These are phyloP conservation scores for Cottus gobio DNA, from an alignment of 2,113 vertebrate genomes.

Conservation along the genomic window DNA sequence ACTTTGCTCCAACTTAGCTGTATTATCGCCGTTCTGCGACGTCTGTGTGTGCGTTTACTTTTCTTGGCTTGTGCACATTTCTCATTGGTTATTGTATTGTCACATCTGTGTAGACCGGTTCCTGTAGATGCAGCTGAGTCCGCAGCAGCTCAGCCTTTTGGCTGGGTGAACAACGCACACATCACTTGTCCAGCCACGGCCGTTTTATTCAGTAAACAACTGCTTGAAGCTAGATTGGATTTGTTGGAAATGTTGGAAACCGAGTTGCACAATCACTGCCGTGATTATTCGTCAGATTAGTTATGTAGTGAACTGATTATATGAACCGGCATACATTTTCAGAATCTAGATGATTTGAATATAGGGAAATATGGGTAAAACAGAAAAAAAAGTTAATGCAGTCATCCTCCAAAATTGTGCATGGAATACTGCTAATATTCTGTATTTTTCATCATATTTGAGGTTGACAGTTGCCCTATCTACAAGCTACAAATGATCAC, in stretches of 20 bases:
- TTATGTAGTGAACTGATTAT: not conserved
- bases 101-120: not conserved
- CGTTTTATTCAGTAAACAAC: not conserved
- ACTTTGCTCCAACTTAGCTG: not conserved
- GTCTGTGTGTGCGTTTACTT: not conserved
- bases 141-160: constrained; percentile 17
- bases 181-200: not conserved
- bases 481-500: constrained; percentile 6
- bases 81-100: not conserved
- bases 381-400: not conserved
- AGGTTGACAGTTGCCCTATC: constrained; percentile 18
- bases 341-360: not conserved
- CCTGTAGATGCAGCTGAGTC: not conserved
- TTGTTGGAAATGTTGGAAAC: not conserved
- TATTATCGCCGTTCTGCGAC: not conserved
- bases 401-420: not conserved
- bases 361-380: not conserved
- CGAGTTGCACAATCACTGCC: not conserved
- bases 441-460: constrained; percentile 10
- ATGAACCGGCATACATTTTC: not conserved
- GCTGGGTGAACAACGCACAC: constrained; percentile 8
- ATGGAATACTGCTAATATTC: not conserved
- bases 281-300: not conserved
- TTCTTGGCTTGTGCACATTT: not conserved
- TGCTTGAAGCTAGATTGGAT: not conserved